phyloP scores from a whole-genome alignment of 2,888 invertebrate species.

The Lapara coniferarum region DNA sequence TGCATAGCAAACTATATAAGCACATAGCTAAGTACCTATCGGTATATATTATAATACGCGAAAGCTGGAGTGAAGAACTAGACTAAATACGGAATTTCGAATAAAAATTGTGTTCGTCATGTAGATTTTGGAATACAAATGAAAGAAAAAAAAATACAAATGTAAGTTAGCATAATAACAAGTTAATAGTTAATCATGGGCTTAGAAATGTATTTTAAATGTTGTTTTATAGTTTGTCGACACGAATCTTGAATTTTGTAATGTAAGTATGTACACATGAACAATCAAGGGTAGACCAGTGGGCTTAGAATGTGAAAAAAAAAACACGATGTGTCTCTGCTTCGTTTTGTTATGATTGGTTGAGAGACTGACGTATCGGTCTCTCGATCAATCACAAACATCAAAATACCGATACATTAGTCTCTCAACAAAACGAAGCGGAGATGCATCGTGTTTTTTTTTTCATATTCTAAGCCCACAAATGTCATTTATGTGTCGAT shows the following conservation, averaged over 20 bases:
- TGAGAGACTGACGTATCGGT: too few species aligned
- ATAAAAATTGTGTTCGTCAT: not conserved
- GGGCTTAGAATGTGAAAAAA: too few species aligned
- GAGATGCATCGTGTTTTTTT: too few species aligned
- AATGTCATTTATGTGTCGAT: not conserved
- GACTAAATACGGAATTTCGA: not conserved
- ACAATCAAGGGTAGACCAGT: conserved; percentile 1
- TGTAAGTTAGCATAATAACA: conserved; percentile 14
- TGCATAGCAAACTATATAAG: conserved; percentile 5
- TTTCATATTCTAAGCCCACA: too few species aligned
- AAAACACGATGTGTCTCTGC: too few species aligned
- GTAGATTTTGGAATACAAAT: not conserved
- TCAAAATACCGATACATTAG: too few species aligned
- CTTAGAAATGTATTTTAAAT: not conserved
- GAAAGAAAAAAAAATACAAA: too few species aligned
- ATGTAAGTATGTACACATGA: not conserved
- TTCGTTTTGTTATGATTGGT: too few species aligned
- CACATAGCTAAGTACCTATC: conserved; percentile 2
- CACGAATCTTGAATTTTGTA: not conserved
- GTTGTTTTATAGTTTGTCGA: not conserved
- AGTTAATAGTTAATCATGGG: not conserved
- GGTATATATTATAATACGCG: not conserved
- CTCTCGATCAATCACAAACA: too few species aligned
- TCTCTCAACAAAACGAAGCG: too few species aligned
- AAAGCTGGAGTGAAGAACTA: conserved; percentile 8